These are phyloP conservation scores for Enteromius fasciolatus DNA, from an alignment of 2,797 vertebrate species.

Conservation along the genomic window DNA sequence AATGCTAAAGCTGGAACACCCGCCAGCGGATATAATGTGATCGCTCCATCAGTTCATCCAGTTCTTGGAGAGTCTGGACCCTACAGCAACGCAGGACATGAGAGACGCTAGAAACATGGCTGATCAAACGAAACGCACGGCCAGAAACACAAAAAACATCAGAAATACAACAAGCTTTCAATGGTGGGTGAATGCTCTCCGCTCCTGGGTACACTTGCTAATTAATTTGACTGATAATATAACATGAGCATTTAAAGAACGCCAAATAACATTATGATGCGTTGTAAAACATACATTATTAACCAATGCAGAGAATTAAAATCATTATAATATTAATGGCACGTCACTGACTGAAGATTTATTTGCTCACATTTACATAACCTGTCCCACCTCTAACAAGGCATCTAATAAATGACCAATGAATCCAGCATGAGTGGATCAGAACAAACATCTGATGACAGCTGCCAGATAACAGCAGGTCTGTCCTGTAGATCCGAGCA, in stretches of 20 bases:
- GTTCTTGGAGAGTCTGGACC: background rate
- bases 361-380: background rate
- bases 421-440: background rate
- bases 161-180: constrained; percentile 31
- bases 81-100: background rate
- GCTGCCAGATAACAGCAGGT: background rate
- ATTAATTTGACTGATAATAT: constrained; percentile 74
- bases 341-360: background rate
- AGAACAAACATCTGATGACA: background rate
- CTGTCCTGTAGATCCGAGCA: background rate
- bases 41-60: background rate
- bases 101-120: constrained; percentile 10
- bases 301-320: background rate
- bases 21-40: background rate
- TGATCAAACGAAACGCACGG: background rate
- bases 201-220: constrained; percentile 70
- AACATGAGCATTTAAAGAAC: constrained; percentile 21
- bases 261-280: constrained; percentile 32
- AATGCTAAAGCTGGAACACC: background rate
- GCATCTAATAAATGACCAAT: background rate
- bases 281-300: constrained; percentile 44
- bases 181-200: constrained; percentile 60
- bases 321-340: background rate
- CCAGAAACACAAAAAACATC: background rate
- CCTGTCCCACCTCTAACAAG: background rate